A percentile compares a stretch with the other conserved stretches of the same genome.
These are phyloP conservation scores for Montipora capricornis DNA, from an alignment of 64 coral and sea anemone species.

Conservation along the genomic window DNA sequence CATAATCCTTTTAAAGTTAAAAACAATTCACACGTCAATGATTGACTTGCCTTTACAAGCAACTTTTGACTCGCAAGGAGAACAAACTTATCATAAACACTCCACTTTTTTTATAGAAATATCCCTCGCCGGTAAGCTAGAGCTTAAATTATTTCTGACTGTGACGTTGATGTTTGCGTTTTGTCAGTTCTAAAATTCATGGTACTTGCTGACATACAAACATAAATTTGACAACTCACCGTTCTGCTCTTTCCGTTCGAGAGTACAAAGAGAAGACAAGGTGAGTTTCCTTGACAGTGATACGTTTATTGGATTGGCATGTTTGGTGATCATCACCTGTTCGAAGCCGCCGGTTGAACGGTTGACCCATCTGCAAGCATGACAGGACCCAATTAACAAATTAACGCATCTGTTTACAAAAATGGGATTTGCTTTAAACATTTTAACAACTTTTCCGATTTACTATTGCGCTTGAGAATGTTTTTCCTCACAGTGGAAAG, in stretches of 20 bases:
- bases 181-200: not conserved
- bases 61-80: too few species aligned
- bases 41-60: too few species aligned
- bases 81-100: too few species aligned
- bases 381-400: not conserved
- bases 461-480: too few species aligned
- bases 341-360: not conserved
- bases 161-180: too few species aligned
- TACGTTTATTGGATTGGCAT: not conserved
- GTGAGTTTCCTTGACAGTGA: not conserved
- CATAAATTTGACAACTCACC: not conserved
- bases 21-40: too few species aligned
- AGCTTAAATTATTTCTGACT: too few species aligned
- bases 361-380: not conserved
- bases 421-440: slow-evolving; percentile 18
- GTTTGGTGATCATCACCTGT: not conserved
- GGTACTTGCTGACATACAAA: not conserved
- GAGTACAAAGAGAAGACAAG: not conserved
- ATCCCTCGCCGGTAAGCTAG: too few species aligned
- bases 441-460: not conserved
- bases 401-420: not conserved
- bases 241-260: not conserved
- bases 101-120: too few species aligned
- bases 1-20: too few species aligned
- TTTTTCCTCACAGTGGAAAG: too few species aligned